These are phyloP conservation scores for Drosophila neocordata DNA, from an alignment of 1,140 invertebrate genomes.

Conservation along the genomic window DNA sequence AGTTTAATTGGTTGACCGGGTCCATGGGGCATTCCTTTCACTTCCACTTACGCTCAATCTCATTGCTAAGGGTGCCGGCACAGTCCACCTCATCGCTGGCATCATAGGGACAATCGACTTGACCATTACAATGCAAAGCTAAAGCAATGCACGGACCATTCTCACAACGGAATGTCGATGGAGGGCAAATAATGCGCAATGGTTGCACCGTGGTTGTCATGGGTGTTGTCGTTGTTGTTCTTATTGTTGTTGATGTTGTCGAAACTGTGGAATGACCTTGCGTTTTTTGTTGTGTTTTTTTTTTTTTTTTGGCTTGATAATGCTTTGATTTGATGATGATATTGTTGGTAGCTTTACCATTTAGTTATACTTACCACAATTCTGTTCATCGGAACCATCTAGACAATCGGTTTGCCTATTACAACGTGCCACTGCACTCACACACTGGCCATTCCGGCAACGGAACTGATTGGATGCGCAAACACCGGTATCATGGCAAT, in stretches of 20 bases:
- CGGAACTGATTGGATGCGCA: slow-evolving; percentile 84
- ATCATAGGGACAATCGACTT: slow-evolving; percentile 87
- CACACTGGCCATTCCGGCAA: slow-evolving; percentile 84
- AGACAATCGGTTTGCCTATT: slow-evolving; percentile 87
- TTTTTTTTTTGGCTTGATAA: not conserved
- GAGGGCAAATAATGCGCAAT: slow-evolving; percentile 59
- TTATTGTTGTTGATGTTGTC: slow-evolving; percentile 6
- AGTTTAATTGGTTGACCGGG: slow-evolving; percentile 15
- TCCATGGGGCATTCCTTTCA: not conserved
- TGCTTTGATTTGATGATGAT: slow-evolving; percentile 5
- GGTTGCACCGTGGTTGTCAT: slow-evolving; percentile 17
- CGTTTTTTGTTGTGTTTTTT: not conserved
- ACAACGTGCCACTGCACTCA: slow-evolving; percentile 84
- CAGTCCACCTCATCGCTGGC: slow-evolving; percentile 88
- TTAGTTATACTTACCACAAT: slow-evolving; percentile 85
- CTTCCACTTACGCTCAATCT: slow-evolving; percentile 77
- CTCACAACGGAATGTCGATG: slow-evolving; percentile 85
- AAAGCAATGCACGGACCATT: slow-evolving; percentile 87
- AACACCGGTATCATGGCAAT: slow-evolving; percentile 72
- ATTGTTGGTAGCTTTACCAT: not conserved
- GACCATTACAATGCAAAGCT: slow-evolving; percentile 85
- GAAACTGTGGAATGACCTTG: slow-evolving; percentile 46
- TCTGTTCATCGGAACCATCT: slow-evolving; percentile 89
- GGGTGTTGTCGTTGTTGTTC: slow-evolving; percentile 2
- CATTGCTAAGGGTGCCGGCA: slow-evolving; percentile 60